Evolutionary conservation across 2,888 invertebrate species (phyloP).

Genomic region (Rhagonycha lutea): DNA sequence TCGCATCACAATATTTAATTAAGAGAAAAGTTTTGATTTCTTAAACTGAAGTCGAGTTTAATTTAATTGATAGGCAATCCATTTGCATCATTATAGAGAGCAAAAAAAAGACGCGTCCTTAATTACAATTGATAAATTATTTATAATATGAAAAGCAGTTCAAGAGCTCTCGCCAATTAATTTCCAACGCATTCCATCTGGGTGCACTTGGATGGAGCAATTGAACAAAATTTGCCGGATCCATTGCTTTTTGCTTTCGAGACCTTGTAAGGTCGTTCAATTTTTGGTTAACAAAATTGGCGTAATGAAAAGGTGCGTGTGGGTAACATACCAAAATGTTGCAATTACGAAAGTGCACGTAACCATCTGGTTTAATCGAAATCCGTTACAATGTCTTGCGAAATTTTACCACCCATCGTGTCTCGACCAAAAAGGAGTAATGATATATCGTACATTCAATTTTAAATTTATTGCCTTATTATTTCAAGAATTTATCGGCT

Average conservation of each 20-base stretch:
- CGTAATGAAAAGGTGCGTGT: not conserved
- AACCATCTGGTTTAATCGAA: constrained; percentile 8
- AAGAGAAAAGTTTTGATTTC: not conserved
- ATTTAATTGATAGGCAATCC: not conserved
- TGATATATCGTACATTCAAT: constrained; percentile 12
- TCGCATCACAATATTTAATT: not conserved
- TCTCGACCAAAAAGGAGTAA: constrained; percentile 11
- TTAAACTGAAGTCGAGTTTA: not conserved
- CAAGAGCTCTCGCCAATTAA: not conserved
- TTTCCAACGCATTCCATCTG: not conserved
- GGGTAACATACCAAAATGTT: not conserved
- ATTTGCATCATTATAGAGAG: not conserved
- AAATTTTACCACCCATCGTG: constrained; percentile 20
- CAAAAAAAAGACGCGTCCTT: not conserved
- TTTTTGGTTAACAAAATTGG: not conserved
- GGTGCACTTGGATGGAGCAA: not conserved
- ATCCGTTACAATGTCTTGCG: constrained; percentile 6
- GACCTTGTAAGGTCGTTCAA: not conserved
- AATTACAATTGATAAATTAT: not conserved
- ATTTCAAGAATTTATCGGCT: constrained; percentile 9
- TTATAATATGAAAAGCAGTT: not conserved
- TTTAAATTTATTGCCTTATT: constrained; percentile 15
- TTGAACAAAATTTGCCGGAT: not conserved
- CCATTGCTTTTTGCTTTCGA: not conserved
- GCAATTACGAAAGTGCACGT: constrained; percentile 10